These are phyloP conservation scores for Pseudobourletiella spinata DNA, from an alignment of 1,140 invertebrate genomes.

Conservation along the genomic window DNA sequence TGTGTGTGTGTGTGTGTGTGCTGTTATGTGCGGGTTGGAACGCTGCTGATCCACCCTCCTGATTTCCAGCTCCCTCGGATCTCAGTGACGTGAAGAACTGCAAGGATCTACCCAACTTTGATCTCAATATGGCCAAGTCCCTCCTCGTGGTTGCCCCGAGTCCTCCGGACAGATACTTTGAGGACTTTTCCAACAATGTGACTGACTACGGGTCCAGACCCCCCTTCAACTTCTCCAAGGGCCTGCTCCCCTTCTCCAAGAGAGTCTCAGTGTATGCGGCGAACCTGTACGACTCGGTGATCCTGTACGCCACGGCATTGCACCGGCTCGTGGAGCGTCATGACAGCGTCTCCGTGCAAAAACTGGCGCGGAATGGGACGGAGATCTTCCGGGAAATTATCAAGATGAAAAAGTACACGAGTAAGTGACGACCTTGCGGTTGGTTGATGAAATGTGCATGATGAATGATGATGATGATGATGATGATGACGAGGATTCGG, in stretches of 20 bases:
- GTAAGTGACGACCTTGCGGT: constrained; percentile 58
- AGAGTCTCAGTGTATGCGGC: constrained; percentile 85
- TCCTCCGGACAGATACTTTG: constrained; percentile 62
- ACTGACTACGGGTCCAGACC: constrained; percentile 57
- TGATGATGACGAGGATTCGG: too few species aligned
- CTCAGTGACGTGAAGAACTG: constrained; percentile 5
- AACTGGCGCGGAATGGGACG: constrained; percentile 65
- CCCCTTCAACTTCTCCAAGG: constrained; percentile 64
- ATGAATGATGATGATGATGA: too few species aligned
- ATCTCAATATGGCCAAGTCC: constrained; percentile 58
- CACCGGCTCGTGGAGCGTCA: constrained; percentile 49
- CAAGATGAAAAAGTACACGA: constrained; percentile 62
- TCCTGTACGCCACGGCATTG: constrained; percentile 78
- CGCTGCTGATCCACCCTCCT: too few species aligned
- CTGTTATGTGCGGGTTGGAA: too few species aligned
- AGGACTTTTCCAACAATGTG: constrained; percentile 64
- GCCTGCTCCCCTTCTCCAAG: constrained; percentile 57
- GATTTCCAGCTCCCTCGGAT: too few species aligned
- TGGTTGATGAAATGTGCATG: too few species aligned
- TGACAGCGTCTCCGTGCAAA: constrained; percentile 51
- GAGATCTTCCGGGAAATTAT: constrained; percentile 70
- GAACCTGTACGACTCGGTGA: constrained; percentile 91
- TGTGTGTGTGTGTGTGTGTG: too few species aligned
- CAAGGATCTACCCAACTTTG: constrained; percentile 22
- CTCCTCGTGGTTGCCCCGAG: constrained; percentile 75